phyloP scores from a whole-genome alignment of 1,140 invertebrate species.

The Leguminivora glycinivorella region DNA sequence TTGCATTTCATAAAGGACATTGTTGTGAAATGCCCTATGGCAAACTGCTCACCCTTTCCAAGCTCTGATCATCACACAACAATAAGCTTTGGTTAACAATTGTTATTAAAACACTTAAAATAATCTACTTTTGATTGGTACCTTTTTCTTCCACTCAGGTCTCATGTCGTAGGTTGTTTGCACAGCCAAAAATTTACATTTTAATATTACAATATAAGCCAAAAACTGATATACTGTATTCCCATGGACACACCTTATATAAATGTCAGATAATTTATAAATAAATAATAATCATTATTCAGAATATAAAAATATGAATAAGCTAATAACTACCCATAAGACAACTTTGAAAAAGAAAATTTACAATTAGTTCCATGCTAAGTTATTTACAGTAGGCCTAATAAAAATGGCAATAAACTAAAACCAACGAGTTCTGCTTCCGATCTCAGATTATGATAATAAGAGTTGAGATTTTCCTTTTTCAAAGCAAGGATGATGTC shows the following conservation, averaged over 20 bases:
- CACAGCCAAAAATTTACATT: conserved; percentile 66
- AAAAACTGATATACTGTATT: background rate
- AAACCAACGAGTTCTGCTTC: too few relatives aligned
- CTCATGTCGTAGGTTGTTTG: conserved; percentile 75
- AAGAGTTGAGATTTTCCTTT: background rate
- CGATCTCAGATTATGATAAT: background rate
- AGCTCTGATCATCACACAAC: too few relatives aligned
- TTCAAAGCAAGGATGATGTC: background rate
- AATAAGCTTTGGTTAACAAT: conserved; percentile 24
- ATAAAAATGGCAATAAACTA: too few relatives aligned
- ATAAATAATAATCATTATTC: background rate
- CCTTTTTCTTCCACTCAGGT: conserved; percentile 76
- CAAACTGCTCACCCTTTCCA: too few relatives aligned
- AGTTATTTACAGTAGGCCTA: too few relatives aligned
- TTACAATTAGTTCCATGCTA: too few relatives aligned
- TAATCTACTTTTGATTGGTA: conserved; percentile 43
- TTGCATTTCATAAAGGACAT: too few relatives aligned
- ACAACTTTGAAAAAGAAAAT: background rate
- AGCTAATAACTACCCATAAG: background rate
- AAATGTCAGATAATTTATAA: background rate
- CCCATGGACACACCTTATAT: conserved; percentile 14
- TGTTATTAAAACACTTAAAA: conserved; percentile 31
- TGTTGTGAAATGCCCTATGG: too few relatives aligned
- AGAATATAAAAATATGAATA: background rate
- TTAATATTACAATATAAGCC: conserved; percentile 10